These are phyloP conservation scores for Burhinus bistriatus DNA, from an alignment of 2,113 vertebrate genomes.

Conservation along the genomic window DNA sequence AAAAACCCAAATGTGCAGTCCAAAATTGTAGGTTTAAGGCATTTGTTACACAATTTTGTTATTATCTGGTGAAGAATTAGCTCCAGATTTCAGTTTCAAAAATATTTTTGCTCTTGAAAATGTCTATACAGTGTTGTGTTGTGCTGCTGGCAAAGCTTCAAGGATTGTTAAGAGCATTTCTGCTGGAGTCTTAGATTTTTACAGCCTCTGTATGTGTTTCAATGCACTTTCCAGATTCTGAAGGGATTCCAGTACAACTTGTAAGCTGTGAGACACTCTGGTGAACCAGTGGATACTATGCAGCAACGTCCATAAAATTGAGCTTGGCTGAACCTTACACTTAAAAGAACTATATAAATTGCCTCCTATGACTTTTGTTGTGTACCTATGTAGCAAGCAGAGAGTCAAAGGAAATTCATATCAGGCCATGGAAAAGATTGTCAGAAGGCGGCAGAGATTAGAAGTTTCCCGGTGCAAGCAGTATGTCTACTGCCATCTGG, in stretches of 20 bases:
- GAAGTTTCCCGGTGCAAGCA: not conserved
- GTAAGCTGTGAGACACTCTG: not conserved
- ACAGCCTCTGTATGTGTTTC: not conserved
- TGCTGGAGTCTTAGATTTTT: not conserved
- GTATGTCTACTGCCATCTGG: not conserved
- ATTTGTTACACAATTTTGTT: not conserved
- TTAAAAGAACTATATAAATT: not conserved
- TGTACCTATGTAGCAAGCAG: not conserved
- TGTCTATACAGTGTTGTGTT: not conserved
- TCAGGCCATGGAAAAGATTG: not conserved
- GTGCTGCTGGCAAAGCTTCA: not conserved
- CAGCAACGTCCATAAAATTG: not conserved
- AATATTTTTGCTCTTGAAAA: not conserved
- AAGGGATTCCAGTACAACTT: not conserved
- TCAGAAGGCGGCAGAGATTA: not conserved
- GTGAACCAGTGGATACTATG: not conserved
- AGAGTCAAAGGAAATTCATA: not conserved
- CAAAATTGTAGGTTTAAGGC: not conserved
- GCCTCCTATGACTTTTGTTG: not conserved
- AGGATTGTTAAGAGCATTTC: not conserved
- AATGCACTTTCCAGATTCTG: not conserved
- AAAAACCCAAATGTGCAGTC: not conserved
- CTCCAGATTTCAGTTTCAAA: not conserved
- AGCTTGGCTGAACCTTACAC: not conserved
- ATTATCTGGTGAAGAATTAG: not conserved